phyloP scores from a whole-genome alignment of 2,797 vertebrate genomes.

The Manis javanica region DNA sequence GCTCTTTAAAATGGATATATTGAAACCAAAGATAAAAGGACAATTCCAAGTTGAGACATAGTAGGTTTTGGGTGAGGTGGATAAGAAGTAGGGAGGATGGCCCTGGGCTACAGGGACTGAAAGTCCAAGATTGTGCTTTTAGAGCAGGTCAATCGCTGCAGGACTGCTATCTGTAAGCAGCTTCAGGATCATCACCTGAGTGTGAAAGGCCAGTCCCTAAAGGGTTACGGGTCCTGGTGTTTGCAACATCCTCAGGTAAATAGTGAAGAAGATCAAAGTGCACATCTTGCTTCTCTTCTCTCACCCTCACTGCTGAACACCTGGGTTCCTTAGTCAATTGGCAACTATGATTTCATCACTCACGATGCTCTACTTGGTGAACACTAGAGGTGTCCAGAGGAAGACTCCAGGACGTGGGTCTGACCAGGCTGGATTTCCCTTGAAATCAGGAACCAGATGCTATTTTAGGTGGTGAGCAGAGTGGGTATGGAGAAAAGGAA shows the following conservation, averaged over 20 bases:
- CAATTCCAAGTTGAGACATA: background rate
- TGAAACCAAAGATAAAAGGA: background rate
- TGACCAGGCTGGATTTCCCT: background rate
- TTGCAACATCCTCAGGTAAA: background rate
- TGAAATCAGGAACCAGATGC: background rate
- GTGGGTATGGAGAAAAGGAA: background rate
- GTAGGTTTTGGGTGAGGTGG: background rate
- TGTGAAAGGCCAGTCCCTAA: background rate
- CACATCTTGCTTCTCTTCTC: background rate
- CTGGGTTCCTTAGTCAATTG: background rate
- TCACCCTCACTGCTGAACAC: background rate
- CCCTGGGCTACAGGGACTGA: accelerated
- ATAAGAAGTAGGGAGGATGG: accelerated
- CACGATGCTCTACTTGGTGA: background rate
- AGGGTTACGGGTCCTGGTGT: background rate
- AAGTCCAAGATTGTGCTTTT: background rate
- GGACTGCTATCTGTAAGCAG: background rate
- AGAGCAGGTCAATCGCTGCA: background rate
- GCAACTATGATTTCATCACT: background rate
- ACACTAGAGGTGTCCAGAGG: background rate
- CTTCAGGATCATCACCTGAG: background rate
- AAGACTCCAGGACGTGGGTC: background rate
- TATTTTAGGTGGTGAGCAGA: background rate
- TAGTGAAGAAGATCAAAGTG: background rate
- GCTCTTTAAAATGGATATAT: background rate